Base-by-base conservation (phyloP, 2,888 invertebrate genomes). In the Oasisia sp. region DNA sequence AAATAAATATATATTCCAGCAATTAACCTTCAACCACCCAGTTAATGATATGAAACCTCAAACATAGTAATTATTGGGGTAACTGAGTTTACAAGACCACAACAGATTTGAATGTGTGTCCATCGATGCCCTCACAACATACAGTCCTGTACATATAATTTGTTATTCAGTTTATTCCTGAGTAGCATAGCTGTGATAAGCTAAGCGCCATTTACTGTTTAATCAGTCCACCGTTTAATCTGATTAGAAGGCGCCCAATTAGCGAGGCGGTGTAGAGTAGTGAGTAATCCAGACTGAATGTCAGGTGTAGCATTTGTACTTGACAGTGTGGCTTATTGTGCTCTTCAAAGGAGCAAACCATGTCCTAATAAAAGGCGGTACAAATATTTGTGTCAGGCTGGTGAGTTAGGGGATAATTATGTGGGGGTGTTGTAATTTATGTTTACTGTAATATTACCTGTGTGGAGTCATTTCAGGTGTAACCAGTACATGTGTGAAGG, bases 161-260 rank as follows among this genome's bases (percentile, higher is more conserved):
- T 74, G 19, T 27, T 74, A 74, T 74, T 74, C 74, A 74, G 74
- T 74, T 74, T 74, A 74, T 74, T 74, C 74, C 74, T 3, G 74
- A 74, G 74, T n/a, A 56, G 74, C 74, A 74, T 27, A 7, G 74
- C 74, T 74, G 27, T 74, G 74, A 74, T 74, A 74, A 74, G 74
- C 74, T 74, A 19, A 74, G 74, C 74, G n/a, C 74, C 74, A 19
- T 74, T 74, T 74, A 27, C 19, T 74, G 74, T 7, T 56, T 74
- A 74, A 27, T 74, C 74, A n/a, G n/a, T n/a, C n/a, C 27, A 27
- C 19, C 27, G 74, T 7, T 56, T 74, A 74, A 27, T 74, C 74
- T 74, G 74, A 74, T 74, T 74, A 74, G 74, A 74, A 74, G 74
- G 74, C 74, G n/a, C 74, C 74, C 74, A 74, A 74, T 74, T 27